Evolutionary conservation across 2,113 vertebrate genomes (phyloP).

Genomic region (Candoia aspera): DNA sequence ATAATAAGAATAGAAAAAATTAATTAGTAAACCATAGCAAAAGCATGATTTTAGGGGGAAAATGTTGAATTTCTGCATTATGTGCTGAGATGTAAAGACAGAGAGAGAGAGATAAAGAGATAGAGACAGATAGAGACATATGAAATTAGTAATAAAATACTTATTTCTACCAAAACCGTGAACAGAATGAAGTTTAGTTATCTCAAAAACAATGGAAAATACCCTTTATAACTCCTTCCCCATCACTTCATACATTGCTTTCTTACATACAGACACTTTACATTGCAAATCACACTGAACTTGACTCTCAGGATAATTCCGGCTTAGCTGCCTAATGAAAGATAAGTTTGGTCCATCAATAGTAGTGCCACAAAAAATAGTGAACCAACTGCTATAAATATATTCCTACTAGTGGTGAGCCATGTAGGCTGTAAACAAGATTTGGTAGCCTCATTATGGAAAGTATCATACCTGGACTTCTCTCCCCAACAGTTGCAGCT

Average conservation of each 20-base stretch:
- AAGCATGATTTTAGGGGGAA: too few relatives aligned
- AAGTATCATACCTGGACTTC: background rate
- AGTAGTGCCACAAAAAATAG: background rate
- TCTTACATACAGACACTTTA: background rate
- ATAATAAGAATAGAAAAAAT: too few relatives aligned
- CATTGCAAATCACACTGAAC: background rate
- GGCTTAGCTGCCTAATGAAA: background rate
- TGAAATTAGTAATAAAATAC: background rate
- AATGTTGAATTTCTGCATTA: too few relatives aligned
- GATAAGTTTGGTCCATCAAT: background rate
- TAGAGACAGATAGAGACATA: background rate
- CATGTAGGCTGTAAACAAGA: conserved; percentile 35
- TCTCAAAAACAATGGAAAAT: background rate
- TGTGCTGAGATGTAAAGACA: too few relatives aligned
- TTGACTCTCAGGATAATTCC: background rate
- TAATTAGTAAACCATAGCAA: too few relatives aligned
- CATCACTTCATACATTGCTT: background rate
- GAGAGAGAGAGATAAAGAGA: too few relatives aligned
- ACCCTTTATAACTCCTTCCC: background rate
- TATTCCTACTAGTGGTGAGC: conserved; percentile 10
- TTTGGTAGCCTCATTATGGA: conserved; percentile 11
- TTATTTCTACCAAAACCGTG: background rate
- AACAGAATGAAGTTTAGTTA: background rate
- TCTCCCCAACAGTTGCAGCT: background rate
- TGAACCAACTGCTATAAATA: conserved; percentile 15